phyloP scores from a whole-genome alignment of 1,140 invertebrate genomes.

The Hycleus cichorii region DNA sequence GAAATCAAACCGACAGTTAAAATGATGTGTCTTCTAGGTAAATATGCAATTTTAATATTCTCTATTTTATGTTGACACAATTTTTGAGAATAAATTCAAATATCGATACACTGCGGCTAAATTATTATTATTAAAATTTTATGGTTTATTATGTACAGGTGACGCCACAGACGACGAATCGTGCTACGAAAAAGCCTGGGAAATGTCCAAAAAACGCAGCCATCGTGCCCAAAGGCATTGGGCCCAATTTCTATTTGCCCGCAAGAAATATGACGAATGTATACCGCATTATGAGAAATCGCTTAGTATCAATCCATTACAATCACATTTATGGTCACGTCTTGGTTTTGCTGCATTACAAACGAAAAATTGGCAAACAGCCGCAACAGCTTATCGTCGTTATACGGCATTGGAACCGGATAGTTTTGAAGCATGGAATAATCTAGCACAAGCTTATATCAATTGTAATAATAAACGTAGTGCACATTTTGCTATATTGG shows the following conservation, averaged over 20 bases:
- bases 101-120: too few relatives aligned
- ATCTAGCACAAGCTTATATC: slow-evolving; percentile 88
- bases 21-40: slow-evolving; percentile 79
- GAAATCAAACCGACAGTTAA: slow-evolving; percentile 73
- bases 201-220: slow-evolving; percentile 72
- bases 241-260: slow-evolving; percentile 70
- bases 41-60: slow-evolving; percentile 5
- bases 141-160: slow-evolving; percentile 32
- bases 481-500: slow-evolving; percentile 75
- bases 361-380: slow-evolving; percentile 72
- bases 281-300: slow-evolving; percentile 74
- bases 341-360: slow-evolving; percentile 79
- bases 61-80: too few relatives aligned
- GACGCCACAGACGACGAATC: slow-evolving; percentile 70
- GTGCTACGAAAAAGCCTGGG: slow-evolving; percentile 86
- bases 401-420: slow-evolving; percentile 83
- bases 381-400: slow-evolving; percentile 75
- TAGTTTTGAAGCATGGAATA: slow-evolving; percentile 96
- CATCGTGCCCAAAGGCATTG: slow-evolving; percentile 76
- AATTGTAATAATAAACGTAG: slow-evolving; percentile 77
- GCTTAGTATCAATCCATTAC: slow-evolving; percentile 75
- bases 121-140: too few relatives aligned
- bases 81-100: too few relatives aligned
- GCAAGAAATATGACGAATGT: slow-evolving; percentile 66
- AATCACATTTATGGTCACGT: slow-evolving; percentile 76